A percentile compares a stretch with the other conserved stretches of the same genome.
Conservation (phyloP, 2,888 invertebrate species). For the Dicycla oo region DNA sequence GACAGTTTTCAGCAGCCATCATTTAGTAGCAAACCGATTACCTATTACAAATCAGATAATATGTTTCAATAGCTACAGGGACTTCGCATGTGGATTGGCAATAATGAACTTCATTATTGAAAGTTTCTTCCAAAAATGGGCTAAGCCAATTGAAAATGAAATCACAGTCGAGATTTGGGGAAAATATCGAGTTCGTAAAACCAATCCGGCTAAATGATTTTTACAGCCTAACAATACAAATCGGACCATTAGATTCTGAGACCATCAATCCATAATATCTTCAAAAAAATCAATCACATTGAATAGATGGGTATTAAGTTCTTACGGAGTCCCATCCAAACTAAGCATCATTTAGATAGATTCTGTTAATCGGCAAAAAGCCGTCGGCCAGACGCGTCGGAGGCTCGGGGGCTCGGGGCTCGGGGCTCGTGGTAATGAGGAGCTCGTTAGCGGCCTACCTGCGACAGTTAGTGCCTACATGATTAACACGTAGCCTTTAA, state of each 20-base stretch:
- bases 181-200: slow-evolving; percentile 32
- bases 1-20: neutral
- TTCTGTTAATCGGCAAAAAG: neutral
- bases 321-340: neutral
- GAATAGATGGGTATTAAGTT: neutral
- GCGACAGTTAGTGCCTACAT: slow-evolving; percentile 42
- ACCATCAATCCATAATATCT: slow-evolving; percentile 13
- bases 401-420: too few relatives aligned
- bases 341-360: slow-evolving; percentile 4
- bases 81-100: slow-evolving; percentile 38
- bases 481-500: slow-evolving; percentile 51
- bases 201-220: slow-evolving; percentile 28
- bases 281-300: slow-evolving; percentile 9
- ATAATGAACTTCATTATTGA: slow-evolving; percentile 43
- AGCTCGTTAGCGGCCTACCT: slow-evolving; percentile 60
- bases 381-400: slow-evolving; percentile 16
- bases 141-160: slow-evolving; percentile 29
- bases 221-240: slow-evolving; percentile 35
- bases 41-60: slow-evolving; percentile 25
- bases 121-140: slow-evolving; percentile 30
- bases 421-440: slow-evolving; percentile 49
- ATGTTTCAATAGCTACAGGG: slow-evolving; percentile 28
- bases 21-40: slow-evolving; percentile 1
- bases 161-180: slow-evolving; percentile 29
- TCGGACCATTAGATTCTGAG: slow-evolving; percentile 7